These are phyloP conservation scores for Conistra vaccinii DNA, from an alignment of 2,888 invertebrate genomes.

Conservation along the genomic window DNA sequence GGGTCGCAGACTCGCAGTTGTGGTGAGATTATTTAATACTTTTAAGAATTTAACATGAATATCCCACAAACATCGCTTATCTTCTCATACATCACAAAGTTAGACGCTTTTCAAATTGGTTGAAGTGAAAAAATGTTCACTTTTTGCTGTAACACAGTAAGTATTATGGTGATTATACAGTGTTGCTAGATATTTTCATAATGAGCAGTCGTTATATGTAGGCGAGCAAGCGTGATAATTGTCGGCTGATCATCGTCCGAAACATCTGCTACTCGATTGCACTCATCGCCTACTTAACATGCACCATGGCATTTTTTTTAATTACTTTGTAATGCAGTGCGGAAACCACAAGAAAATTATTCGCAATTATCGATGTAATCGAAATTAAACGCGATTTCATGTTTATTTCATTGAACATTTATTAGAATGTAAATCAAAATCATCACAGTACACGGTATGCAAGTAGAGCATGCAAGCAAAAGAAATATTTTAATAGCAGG, in stretches of 20 bases:
- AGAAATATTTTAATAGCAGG: neutral
- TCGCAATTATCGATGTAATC: slow-evolving; percentile 70
- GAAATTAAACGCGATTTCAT: slow-evolving; percentile 64
- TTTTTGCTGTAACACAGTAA: slow-evolving; percentile 30
- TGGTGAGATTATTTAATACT: slow-evolving; percentile 11
- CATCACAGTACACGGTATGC: slow-evolving; percentile 6
- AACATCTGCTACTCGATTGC: slow-evolving; percentile 73
- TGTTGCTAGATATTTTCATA: slow-evolving; percentile 69
- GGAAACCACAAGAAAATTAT: slow-evolving; percentile 72
- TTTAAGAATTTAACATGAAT: slow-evolving; percentile 23
- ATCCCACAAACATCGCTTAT: slow-evolving; percentile 25
- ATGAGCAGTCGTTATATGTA: slow-evolving; percentile 71
- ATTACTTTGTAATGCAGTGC: slow-evolving; percentile 70
- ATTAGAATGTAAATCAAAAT: slow-evolving; percentile 54
- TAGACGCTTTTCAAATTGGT: slow-evolving; percentile 30
- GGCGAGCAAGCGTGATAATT: slow-evolving; percentile 83
- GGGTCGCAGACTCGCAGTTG: slow-evolving; percentile 6
- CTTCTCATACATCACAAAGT: slow-evolving; percentile 24
- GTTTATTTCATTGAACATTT: slow-evolving; percentile 57
- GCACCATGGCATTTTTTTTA: slow-evolving; percentile 70
- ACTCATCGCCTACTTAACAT: slow-evolving; percentile 73
- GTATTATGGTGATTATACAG: slow-evolving; percentile 56
- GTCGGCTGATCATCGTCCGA: slow-evolving; percentile 72
- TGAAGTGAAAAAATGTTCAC: slow-evolving; percentile 31
- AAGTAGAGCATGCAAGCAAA: slow-evolving; percentile 19